Percentiles rank a stretch among this genome's conserved stretches.
phyloP scores from a whole-genome alignment of 2,888 invertebrate genomes.

The Mythimna impura region DNA sequence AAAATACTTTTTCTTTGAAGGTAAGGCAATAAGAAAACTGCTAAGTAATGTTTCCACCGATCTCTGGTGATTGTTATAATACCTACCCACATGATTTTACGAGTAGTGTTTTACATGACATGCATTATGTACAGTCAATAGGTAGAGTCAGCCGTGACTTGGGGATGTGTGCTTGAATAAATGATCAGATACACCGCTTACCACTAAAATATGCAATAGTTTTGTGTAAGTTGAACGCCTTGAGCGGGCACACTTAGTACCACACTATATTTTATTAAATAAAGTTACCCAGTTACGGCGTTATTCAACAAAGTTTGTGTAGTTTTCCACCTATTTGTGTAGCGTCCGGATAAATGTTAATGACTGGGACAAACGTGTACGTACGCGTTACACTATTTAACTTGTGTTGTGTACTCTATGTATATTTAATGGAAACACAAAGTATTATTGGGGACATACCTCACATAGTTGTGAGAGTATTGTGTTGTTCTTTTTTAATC shows the following conservation, averaged over 20 bases:
- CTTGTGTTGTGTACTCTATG: slow-evolving; percentile 71
- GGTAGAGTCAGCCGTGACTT: slow-evolving; percentile 79
- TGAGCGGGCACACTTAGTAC: slow-evolving; percentile 81
- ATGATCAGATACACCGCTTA: slow-evolving; percentile 84
- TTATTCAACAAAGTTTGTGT: slow-evolving; percentile 81
- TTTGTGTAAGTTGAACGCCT: slow-evolving; percentile 89
- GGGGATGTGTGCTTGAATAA: slow-evolving; percentile 88
- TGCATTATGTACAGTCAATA: slow-evolving; percentile 85
- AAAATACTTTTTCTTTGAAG: not conserved
- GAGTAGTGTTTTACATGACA: slow-evolving; percentile 77
- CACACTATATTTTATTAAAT: slow-evolving; percentile 86
- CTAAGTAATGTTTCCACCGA: not conserved
- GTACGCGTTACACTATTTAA: slow-evolving; percentile 71
- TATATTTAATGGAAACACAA: slow-evolving; percentile 76
- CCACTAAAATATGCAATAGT: slow-evolving; percentile 89
- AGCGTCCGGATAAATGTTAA: slow-evolving; percentile 82
- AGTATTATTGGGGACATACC: slow-evolving; percentile 40
- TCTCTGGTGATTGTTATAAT: slow-evolving; percentile 12
- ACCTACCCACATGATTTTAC: slow-evolving; percentile 51
- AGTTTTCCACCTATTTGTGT: slow-evolving; percentile 79
- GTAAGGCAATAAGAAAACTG: not conserved
- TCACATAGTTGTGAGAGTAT: slow-evolving; percentile 28
- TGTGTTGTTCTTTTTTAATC: slow-evolving; percentile 31
- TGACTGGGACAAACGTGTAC: slow-evolving; percentile 74
- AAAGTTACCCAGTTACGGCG: slow-evolving; percentile 79